A percentile compares a stretch with the other conserved stretches of the same genome.
Evolutionary conservation across 2,113 vertebrate genomes (phyloP).

Genomic region (Suncus etruscus): DNA sequence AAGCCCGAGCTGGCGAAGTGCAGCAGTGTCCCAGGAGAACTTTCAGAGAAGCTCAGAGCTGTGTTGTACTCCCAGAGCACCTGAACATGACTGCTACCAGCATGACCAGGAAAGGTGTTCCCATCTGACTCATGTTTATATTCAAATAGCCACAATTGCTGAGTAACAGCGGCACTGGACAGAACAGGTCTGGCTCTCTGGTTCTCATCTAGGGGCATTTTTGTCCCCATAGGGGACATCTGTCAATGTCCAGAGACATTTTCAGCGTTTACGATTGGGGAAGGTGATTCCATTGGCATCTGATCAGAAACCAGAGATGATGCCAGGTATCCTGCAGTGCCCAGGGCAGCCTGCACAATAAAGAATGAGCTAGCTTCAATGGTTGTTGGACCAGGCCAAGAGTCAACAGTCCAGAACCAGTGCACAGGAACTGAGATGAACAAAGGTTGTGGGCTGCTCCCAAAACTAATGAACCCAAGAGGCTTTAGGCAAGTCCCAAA

Average conservation of each 20-base stretch:
- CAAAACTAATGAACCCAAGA: background rate
- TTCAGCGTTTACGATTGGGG: background rate
- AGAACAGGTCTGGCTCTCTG: background rate
- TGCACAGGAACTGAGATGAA: constrained; percentile 17
- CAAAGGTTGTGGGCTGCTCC: background rate
- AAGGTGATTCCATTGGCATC: background rate
- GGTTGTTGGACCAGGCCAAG: background rate
- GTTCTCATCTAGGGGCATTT: constrained; percentile 3
- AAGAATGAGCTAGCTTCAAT: background rate
- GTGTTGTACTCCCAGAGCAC: no score
- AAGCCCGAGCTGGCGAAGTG: background rate
- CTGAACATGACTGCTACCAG: background rate
- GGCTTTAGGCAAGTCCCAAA: background rate
- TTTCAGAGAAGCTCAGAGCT: background rate
- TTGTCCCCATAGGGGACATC: background rate
- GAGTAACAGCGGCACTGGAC: background rate
- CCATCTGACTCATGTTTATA: background rate
- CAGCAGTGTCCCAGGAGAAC: background rate
- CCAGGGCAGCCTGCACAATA: background rate
- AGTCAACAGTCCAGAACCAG: background rate
- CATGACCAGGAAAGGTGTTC: constrained; percentile 31
- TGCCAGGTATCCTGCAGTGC: background rate
- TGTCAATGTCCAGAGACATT: constrained; percentile 54
- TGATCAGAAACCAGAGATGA: background rate
- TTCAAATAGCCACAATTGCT: background rate